phyloP scores from a whole-genome alignment of 2,113 vertebrate genomes.

The Crotalus helleri region DNA sequence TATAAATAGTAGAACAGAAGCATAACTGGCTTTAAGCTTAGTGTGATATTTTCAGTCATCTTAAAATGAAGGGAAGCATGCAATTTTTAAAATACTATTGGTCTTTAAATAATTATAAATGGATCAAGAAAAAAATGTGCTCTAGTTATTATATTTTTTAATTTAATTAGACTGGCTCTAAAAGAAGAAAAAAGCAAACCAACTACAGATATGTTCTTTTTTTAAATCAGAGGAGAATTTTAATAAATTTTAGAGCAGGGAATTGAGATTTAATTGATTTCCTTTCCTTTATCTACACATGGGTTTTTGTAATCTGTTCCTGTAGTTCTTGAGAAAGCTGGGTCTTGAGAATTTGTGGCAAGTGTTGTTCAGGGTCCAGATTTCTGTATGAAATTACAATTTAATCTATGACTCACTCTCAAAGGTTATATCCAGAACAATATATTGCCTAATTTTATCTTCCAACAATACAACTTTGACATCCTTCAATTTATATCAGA shows the following conservation, averaged over 20 bases:
- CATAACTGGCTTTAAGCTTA: not conserved
- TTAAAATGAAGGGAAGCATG: not conserved
- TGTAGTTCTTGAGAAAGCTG: not conserved
- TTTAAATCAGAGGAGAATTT: not conserved
- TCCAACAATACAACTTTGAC: not conserved
- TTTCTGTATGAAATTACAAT: not conserved
- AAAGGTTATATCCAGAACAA: not conserved
- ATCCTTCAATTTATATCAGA: not conserved
- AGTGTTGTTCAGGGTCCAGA: not conserved
- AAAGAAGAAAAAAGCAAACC: not conserved
- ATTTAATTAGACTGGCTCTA: not conserved
- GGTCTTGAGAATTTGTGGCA: conserved; percentile 6
- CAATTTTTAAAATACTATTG: not conserved
- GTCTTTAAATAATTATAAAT: not conserved
- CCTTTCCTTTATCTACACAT: conserved; percentile 9
- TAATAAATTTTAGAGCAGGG: not conserved
- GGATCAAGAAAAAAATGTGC: not conserved
- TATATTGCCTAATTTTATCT: not conserved
- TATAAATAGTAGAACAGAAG: not conserved
- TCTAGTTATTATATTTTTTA: not conserved
- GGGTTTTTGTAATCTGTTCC: conserved; percentile 11
- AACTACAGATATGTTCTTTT: not conserved
- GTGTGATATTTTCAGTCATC: not conserved
- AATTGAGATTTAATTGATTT: not conserved
- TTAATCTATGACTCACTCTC: not conserved